Conservation (phyloP, 1,140 invertebrate species). For the Leptopilina boulardi region DNA sequence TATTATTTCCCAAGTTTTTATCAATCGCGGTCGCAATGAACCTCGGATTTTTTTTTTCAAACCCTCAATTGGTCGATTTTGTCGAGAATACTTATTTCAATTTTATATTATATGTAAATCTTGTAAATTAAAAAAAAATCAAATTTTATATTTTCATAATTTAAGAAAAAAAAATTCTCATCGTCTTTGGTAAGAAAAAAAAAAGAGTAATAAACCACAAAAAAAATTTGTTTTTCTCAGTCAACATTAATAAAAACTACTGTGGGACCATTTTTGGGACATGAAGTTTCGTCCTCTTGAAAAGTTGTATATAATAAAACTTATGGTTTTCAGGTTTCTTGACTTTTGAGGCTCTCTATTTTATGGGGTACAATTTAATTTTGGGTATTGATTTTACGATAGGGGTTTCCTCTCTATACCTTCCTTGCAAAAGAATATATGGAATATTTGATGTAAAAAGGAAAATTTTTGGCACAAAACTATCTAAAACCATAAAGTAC, state of each 20-base stretch:
- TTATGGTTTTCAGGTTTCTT: background rate
- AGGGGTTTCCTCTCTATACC: slow-evolving; percentile 50
- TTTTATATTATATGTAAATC: too few relatives aligned
- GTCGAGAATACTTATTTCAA: too few relatives aligned
- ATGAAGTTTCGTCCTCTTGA: background rate
- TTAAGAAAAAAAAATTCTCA: too few relatives aligned
- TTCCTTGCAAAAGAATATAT: slow-evolving; percentile 31
- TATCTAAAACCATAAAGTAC: slow-evolving; percentile 33
- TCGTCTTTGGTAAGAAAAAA: too few relatives aligned
- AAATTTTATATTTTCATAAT: too few relatives aligned
- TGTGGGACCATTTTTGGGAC: too few relatives aligned
- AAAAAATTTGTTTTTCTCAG: too few relatives aligned
- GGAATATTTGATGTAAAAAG: too few relatives aligned
- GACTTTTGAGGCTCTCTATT: slow-evolving; percentile 39
- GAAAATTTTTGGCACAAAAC: slow-evolving; percentile 34
- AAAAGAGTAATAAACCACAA: too few relatives aligned
- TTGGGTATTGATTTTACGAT: slow-evolving; percentile 61
- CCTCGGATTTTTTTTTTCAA: slow-evolving; percentile 45
- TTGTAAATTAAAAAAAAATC: too few relatives aligned
- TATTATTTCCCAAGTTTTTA: slow-evolving; percentile 58
- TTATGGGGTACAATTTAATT: slow-evolving; percentile 61
- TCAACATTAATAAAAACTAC: too few relatives aligned
- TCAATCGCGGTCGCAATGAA: slow-evolving; percentile 48
- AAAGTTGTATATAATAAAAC: background rate
- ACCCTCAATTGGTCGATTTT: background rate